These are phyloP conservation scores for Nomada ruficornis DNA, from an alignment of 2,888 invertebrate species.

Conservation along the genomic window DNA sequence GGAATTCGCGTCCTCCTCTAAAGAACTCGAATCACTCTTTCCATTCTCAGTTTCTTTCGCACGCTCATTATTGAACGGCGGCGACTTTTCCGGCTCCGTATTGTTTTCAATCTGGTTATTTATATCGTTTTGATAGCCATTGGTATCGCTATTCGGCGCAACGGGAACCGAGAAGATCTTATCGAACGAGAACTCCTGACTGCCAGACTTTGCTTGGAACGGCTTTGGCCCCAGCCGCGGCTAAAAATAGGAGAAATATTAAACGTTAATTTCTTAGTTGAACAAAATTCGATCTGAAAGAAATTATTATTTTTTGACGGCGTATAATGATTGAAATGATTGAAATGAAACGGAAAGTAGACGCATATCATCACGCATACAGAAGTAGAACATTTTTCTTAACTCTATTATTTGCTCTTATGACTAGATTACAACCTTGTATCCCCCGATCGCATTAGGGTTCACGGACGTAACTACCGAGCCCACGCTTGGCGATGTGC, in stretches of 20 bases:
- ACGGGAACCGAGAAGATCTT: constrained; percentile 93
- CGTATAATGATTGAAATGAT: constrained; percentile 36
- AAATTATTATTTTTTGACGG: constrained; percentile 1
- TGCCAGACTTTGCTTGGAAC: constrained; percentile 91
- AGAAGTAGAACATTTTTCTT: constrained; percentile 59
- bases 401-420: constrained; percentile 49
- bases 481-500: constrained; percentile 87
- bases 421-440: constrained; percentile 88
- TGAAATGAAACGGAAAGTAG: constrained; percentile 38
- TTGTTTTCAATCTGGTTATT: constrained; percentile 77
- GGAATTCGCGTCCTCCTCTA: constrained; percentile 87
- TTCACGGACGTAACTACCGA: constrained; percentile 87
- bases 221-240: constrained; percentile 94
- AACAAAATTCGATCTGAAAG: constrained; percentile 1
- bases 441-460: constrained; percentile 87
- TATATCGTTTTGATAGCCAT: constrained; percentile 78
- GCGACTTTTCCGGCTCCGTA: constrained; percentile 75
- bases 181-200: constrained; percentile 91
- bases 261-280: background rate
- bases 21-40: constrained; percentile 87
- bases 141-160: constrained; percentile 86
- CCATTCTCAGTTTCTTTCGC: constrained; percentile 85
- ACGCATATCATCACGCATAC: constrained; percentile 54
- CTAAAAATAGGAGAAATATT: constrained; percentile 84
- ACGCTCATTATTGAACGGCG: constrained; percentile 74